Base-by-base conservation (phyloP, 2,888 invertebrate species). In the Sacculina carcini region DNA sequence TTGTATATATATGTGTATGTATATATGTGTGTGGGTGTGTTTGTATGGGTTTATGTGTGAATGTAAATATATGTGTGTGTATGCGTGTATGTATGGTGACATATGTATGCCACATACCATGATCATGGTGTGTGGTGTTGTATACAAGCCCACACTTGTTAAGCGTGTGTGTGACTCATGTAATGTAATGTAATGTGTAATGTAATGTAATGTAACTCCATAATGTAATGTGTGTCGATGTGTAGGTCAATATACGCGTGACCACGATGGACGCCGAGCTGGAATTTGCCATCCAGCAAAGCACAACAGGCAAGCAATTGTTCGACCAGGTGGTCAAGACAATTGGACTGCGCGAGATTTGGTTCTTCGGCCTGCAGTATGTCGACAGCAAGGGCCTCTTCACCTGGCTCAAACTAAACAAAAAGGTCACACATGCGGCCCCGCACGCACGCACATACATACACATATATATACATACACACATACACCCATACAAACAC, bases 181-280 rank as follows among this genome's bases (percentile, higher is more conserved):
- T n/a, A n/a, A n/a, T n/a, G n/a, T n/a, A n/a, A n/a, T n/a, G n/a
- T n/a, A n/a, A n/a, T n/a, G n/a, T n/a, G n/a, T n/a, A n/a, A n/a
- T n/a, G n/a, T 60, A 58, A 59, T 52, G 57, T 67, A 5, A 38
- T 40, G 31, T 16, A 31, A 23, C 71, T n/a, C n/a, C n/a, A n/a
- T n/a, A n/a, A n/a, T n/a, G n/a, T n/a, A n/a, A n/a, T n/a, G n/a
- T n/a, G n/a, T n/a, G n/a, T n/a, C n/a, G n/a, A n/a, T n/a, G n/a
- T n/a, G 2, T 69, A 87, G 86, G 85, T 96, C 77, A 96, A 96
- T 77, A 96, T 98, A 67, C 84, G 96, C 71, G 98, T 98, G 74
- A 94, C 90, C 69, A 96, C 96, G 67, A 96, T 98, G 94, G 98
- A 99, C 75, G 96, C 98, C 70, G 98, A 98, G 76, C 76, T 98